These are phyloP conservation scores for Epizoanthus ramosus DNA, from an alignment of 92 coral and sea anemone species.

Conservation along the genomic window DNA sequence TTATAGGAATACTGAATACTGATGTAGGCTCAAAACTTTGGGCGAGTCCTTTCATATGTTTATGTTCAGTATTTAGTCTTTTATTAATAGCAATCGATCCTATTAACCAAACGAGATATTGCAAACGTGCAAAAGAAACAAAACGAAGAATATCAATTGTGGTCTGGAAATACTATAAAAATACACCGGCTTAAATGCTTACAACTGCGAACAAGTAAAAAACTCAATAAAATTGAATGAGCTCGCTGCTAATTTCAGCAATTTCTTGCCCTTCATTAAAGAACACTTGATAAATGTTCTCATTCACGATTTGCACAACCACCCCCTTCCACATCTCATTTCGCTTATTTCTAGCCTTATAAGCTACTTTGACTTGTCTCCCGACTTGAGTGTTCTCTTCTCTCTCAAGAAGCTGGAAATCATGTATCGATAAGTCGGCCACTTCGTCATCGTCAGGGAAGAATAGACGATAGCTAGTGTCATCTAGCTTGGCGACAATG, in stretches of 20 bases:
- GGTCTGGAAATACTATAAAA: neutral
- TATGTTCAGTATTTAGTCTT: no score
- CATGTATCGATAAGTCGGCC: constrained; percentile 21
- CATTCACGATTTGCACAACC: constrained; percentile 25
- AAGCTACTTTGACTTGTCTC: constrained; percentile 23
- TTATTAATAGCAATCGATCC: neutral
- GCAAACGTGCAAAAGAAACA: constrained; percentile 1
- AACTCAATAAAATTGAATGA: constrained; percentile 5
- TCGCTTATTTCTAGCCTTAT: constrained; percentile 23
- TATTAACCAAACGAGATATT: neutral
- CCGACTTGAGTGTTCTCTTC: constrained; percentile 32
- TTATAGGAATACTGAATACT: neutral
- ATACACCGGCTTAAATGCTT: no score
- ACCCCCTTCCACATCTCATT: constrained; percentile 32
- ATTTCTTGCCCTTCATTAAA: constrained; percentile 21
- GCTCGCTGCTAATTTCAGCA: constrained; percentile 23
- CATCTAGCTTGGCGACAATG: constrained; percentile 30
- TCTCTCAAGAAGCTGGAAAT: constrained; percentile 30
- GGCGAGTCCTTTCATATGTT: no score
- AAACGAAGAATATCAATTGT: neutral
- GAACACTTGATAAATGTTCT: constrained; percentile 30
- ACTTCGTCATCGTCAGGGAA: constrained; percentile 37
- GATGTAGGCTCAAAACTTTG: neutral
- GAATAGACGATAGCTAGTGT: constrained; percentile 32
- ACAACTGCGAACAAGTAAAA: neutral